Conservation (phyloP, 2,797 vertebrate species). For the Sebastes miniatus region DNA sequence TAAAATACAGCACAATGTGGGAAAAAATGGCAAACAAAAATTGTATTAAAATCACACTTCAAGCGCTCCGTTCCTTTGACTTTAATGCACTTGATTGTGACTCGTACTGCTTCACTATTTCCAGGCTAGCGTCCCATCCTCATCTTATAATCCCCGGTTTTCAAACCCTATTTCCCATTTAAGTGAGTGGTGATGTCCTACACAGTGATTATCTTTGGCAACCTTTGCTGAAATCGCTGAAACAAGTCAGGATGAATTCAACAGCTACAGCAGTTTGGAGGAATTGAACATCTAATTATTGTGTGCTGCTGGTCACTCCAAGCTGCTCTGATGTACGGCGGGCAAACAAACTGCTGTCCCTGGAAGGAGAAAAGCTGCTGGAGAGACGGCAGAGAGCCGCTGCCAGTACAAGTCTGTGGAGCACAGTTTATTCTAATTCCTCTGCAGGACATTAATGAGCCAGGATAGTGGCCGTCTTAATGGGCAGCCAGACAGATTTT, state of each 20-base stretch:
- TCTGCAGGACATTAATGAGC: constrained; percentile 74
- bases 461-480: constrained; percentile 68
- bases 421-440: constrained; percentile 69
- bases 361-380: constrained; percentile 64
- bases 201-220: constrained; percentile 48
- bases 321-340: constrained; percentile 57
- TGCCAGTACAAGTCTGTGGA: constrained; percentile 45
- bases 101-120: background rate
- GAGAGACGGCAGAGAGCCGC: constrained; percentile 37
- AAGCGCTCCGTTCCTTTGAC: background rate
- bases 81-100: constrained; percentile 3
- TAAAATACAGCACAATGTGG: background rate
- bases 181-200: constrained; percentile 22
- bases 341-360: constrained; percentile 71
- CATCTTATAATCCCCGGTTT: constrained; percentile 9
- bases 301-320: constrained; percentile 50
- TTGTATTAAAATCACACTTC: background rate
- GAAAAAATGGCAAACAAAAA: background rate
- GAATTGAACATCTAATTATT: constrained; percentile 63
- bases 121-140: background rate
- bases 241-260: constrained; percentile 41
- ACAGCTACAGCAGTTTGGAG: constrained; percentile 38
- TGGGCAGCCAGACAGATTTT: constrained; percentile 76
- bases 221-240: constrained; percentile 46
- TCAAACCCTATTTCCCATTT: constrained; percentile 30